These are phyloP conservation scores for Chymomyza amoena DNA, from an alignment of 2,888 invertebrate genomes.

Conservation along the genomic window DNA sequence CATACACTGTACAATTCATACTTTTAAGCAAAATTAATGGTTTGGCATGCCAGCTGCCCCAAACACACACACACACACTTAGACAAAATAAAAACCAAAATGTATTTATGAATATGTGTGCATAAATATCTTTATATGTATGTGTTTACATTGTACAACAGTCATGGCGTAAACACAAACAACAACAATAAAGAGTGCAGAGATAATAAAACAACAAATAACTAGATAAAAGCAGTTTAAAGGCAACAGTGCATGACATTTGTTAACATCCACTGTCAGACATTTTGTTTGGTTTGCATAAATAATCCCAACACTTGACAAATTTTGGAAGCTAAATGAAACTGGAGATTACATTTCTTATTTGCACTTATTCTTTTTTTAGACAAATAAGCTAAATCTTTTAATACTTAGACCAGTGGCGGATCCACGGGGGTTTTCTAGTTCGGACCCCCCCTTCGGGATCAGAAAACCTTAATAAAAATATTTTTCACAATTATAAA, in stretches of 20 bases:
- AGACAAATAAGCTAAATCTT: too few relatives aligned
- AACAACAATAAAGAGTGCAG: not conserved
- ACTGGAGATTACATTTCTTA: too few relatives aligned
- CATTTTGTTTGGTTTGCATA: too few relatives aligned
- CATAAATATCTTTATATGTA: not conserved
- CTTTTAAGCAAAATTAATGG: not conserved
- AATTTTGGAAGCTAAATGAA: too few relatives aligned
- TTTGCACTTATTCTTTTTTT: too few relatives aligned
- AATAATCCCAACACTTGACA: not conserved
- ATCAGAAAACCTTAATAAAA: too few relatives aligned
- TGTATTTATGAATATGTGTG: not conserved
- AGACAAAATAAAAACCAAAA: not conserved
- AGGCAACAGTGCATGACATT: slow-evolving; percentile 27
- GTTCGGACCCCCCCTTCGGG: too few relatives aligned
- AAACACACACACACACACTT: not conserved
- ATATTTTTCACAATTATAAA: too few relatives aligned
- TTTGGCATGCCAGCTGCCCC: not conserved
- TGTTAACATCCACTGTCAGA: slow-evolving; percentile 2
- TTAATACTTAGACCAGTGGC: too few relatives aligned
- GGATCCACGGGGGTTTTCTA: too few relatives aligned
- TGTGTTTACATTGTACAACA: not conserved
- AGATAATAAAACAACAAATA: not conserved
- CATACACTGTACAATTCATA: slow-evolving; percentile 13
- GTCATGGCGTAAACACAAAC: not conserved
- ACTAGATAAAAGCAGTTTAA: slow-evolving; percentile 56